These are phyloP conservation scores for Nothobranchius kuhntae DNA, from an alignment of 2,113 vertebrate genomes.

Conservation along the genomic window DNA sequence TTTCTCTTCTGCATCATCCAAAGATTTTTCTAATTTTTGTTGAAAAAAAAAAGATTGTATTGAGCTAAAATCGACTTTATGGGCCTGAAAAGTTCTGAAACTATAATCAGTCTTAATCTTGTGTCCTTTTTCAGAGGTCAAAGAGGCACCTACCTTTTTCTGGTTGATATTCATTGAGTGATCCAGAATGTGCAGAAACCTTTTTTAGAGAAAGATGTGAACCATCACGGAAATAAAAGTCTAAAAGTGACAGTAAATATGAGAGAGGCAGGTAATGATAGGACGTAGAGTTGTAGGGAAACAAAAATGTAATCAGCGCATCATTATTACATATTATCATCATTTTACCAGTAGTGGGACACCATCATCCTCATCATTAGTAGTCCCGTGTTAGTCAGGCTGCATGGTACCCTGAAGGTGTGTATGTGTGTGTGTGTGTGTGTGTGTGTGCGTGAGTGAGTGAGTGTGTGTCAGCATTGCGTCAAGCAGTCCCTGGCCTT, in stretches of 20 bases:
- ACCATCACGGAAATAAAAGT: background rate
- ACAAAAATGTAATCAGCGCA: background rate
- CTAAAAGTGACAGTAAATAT: background rate
- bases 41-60: too few species aligned
- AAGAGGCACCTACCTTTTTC: too few species aligned
- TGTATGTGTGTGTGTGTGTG: constrained; percentile 13
- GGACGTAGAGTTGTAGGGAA: background rate
- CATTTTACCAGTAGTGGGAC: constrained; percentile 13
- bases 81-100: too few species aligned
- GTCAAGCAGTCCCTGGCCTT: constrained; percentile 43
- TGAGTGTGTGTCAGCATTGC: constrained; percentile 44
- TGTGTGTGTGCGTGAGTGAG: too few species aligned
- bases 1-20: too few species aligned
- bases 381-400: constrained; percentile 12
- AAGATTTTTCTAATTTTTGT: too few species aligned
- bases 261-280: background rate
- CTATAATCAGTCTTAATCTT: too few species aligned
- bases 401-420: constrained; percentile 23
- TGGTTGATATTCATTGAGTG: background rate
- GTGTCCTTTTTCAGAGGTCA: too few species aligned
- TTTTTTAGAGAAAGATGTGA: background rate
- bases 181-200: background rate
- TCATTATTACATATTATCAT: constrained; percentile 1
- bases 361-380: constrained; percentile 13
- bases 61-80: too few species aligned